Evolutionary conservation across 2,888 invertebrate genomes (phyloP).

Genomic region (Vesta saturnalis): DNA sequence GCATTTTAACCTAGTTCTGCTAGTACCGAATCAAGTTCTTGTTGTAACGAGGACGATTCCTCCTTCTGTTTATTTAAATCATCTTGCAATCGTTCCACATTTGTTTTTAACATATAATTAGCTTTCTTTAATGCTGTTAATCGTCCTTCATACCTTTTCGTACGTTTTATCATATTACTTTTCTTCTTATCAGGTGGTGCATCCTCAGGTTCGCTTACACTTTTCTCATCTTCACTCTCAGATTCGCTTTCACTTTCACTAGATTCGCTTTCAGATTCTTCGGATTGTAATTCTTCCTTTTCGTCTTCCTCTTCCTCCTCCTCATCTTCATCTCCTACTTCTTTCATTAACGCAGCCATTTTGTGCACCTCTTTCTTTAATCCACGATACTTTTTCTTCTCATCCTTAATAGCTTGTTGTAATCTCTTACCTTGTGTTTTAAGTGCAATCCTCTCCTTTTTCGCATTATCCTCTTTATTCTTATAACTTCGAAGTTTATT

Average conservation of each 20-base stretch:
- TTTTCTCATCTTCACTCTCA: conserved; percentile 74
- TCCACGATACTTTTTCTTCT: conserved; percentile 83
- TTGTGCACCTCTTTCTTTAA: conserved; percentile 90
- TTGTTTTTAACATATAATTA: conserved; percentile 86
- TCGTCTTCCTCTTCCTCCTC: conserved; percentile 66
- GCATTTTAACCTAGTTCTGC: conserved; percentile 79
- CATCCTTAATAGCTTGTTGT: conserved; percentile 79
- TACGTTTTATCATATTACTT: conserved; percentile 70
- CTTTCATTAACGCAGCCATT: conserved; percentile 89
- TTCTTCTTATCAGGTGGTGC: conserved; percentile 75
- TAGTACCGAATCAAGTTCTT: conserved; percentile 86
- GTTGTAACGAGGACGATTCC: conserved; percentile 78
- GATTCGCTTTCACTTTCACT: conserved; percentile 71
- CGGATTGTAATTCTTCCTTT: conserved; percentile 61
- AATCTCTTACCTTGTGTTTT: conserved; percentile 85
- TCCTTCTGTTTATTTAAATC: conserved; percentile 86
- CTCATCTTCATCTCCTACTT: conserved; percentile 71
- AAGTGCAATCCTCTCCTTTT: conserved; percentile 79
- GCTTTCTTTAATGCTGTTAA: conserved; percentile 86
- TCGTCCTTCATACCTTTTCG: conserved; percentile 81
- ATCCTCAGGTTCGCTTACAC: conserved; percentile 67
- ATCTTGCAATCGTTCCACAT: conserved; percentile 87
- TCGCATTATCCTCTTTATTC: conserved; percentile 76
- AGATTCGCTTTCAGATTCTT: conserved; percentile 69
- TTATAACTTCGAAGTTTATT: conserved; percentile 66